Conservation (phyloP, 2,888 invertebrate species). For the Icerya purchasi region DNA sequence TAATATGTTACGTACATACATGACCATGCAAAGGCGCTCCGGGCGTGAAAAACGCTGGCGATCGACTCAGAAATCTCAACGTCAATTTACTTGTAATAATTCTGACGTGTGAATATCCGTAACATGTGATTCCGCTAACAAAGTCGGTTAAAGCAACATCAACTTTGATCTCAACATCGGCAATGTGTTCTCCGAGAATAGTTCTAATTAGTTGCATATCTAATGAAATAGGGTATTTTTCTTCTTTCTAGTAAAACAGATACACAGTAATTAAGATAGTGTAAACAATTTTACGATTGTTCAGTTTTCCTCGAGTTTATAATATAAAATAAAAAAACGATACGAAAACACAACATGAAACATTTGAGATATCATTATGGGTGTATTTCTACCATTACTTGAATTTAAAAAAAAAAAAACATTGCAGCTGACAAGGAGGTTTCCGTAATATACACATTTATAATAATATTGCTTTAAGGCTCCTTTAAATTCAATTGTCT, state of each 20-base stretch:
- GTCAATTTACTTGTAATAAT: constrained; percentile 27
- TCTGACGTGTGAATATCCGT: constrained; percentile 27
- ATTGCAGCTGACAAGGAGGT: too few species aligned
- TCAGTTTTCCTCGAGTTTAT: too few species aligned
- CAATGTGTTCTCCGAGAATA: constrained; percentile 15
- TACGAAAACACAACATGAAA: too few species aligned
- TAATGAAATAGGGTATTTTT: constrained; percentile 14
- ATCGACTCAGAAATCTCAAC: constrained; percentile 29
- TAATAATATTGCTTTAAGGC: too few species aligned
- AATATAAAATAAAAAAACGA: too few species aligned
- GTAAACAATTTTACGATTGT: too few species aligned
- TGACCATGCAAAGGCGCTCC: constrained; percentile 29
- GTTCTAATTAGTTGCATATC: constrained; percentile 14
- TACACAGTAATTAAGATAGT: not conserved
- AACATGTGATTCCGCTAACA: constrained; percentile 24
- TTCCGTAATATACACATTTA: too few species aligned
- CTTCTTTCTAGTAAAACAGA: constrained; percentile 14
- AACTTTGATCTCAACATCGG: constrained; percentile 23
- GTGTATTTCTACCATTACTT: too few species aligned
- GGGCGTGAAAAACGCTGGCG: constrained; percentile 32
- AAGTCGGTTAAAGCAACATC: constrained; percentile 25
- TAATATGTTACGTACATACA: constrained; percentile 23
- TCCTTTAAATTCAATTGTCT: too few species aligned
- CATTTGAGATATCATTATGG: too few species aligned
- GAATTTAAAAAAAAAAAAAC: too few species aligned